Evolutionary conservation across 2,797 vertebrate genomes (phyloP).

Genomic region (Rachycentron canadum): DNA sequence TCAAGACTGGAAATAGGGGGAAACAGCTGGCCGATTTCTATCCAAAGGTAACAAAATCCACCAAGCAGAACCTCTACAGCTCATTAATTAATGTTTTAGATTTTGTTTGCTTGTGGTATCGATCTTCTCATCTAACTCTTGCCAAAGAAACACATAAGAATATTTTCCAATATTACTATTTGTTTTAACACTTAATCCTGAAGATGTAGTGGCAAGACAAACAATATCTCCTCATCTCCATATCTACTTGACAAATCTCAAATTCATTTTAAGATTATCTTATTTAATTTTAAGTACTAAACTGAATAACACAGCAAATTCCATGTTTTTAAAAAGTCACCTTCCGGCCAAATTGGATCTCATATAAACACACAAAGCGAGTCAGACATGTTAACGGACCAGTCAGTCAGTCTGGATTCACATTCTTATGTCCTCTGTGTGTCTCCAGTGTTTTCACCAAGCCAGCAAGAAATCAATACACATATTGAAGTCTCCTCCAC

Average conservation of each 20-base stretch:
- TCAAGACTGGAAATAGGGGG: neutral
- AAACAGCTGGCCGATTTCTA: neutral
- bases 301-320: neutral
- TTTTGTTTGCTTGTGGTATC: neutral
- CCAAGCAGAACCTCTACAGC: neutral
- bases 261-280: neutral
- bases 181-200: neutral
- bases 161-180: neutral
- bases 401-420: conserved; percentile 58
- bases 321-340: neutral
- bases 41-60: neutral
- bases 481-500: conserved; percentile 66
- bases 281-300: conserved; percentile 1
- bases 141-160: neutral
- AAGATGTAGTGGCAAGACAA: neutral
- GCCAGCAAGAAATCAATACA: conserved; percentile 78
- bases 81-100: neutral
- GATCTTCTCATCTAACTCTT: neutral
- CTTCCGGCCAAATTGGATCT: too few relatives aligned
- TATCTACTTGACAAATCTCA: neutral
- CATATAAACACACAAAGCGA: conserved; percentile 9
- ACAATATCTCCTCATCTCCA: neutral
- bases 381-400: conserved; percentile 37
- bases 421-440: conserved; percentile 56
- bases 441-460: conserved; percentile 73